Conservation (phyloP, 2,113 vertebrate genomes). For the Maccullochella peelii region DNA sequence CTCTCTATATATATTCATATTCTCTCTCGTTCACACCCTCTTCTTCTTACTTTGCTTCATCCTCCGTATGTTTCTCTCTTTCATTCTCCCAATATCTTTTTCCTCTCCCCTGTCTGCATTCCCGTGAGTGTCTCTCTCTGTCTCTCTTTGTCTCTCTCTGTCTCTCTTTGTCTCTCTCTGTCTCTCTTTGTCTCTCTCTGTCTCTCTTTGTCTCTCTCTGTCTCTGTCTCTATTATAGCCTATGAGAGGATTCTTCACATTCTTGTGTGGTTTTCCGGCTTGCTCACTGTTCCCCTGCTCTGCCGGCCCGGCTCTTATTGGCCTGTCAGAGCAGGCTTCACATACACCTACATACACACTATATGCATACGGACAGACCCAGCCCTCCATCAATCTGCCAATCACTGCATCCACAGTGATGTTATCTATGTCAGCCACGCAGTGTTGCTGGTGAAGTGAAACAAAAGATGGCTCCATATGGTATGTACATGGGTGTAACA, state of each 20-base stretch:
- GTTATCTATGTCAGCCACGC: not conserved
- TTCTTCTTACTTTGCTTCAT: slow-evolving; percentile 6
- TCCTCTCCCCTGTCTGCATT: slow-evolving; percentile 33
- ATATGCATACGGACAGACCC: not conserved
- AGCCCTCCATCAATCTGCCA: slow-evolving; percentile 14
- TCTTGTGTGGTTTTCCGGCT: slow-evolving; percentile 66
- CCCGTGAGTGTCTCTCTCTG: slow-evolving; percentile 34
- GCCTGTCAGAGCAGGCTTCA: slow-evolving; percentile 43
- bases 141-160: slow-evolving; percentile 32
- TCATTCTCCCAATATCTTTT: slow-evolving; percentile 12
- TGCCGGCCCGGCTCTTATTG: slow-evolving; percentile 24
- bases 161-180: slow-evolving; percentile 32
- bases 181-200: slow-evolving; percentile 32
- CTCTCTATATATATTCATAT: too few species aligned
- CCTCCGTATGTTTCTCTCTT: not conserved
- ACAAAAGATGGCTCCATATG: slow-evolving; percentile 23
- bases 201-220: too few species aligned
- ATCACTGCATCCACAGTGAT: not conserved
- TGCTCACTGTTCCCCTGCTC: not conserved
- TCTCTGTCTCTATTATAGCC: slow-evolving; percentile 43
- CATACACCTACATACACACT: not conserved
- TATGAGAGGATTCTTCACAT: slow-evolving; percentile 68
- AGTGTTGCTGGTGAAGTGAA: not conserved
- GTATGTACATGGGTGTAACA: slow-evolving; percentile 16
- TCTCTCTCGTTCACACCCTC: slow-evolving; percentile 44